phyloP scores from a whole-genome alignment of 2,888 invertebrate species.

The Sphinx pinastri region DNA sequence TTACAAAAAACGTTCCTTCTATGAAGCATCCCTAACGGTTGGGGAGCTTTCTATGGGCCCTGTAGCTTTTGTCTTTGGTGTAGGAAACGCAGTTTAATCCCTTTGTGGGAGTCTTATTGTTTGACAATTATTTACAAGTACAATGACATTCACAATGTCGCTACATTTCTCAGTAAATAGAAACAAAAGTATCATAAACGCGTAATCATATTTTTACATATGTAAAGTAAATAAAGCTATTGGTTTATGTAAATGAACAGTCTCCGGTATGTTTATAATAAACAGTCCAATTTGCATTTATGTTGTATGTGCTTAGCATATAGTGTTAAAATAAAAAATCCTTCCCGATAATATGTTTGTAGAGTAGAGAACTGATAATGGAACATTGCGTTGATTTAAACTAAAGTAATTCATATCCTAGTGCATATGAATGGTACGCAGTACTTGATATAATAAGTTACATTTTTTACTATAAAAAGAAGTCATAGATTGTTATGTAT shows the following conservation, averaged over 20 bases:
- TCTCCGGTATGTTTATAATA: background rate
- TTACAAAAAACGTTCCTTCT: slow-evolving; percentile 36
- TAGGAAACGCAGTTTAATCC: slow-evolving; percentile 62
- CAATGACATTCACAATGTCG: background rate
- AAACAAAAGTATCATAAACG: background rate
- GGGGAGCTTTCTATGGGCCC: slow-evolving; percentile 72
- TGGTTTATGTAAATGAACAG: background rate
- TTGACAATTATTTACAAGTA: slow-evolving; percentile 12
- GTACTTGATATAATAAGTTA: too few species aligned
- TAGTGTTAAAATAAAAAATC: background rate
- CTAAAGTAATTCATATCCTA: too few species aligned
- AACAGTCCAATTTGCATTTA: background rate
- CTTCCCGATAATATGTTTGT: background rate
- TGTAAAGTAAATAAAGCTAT: background rate
- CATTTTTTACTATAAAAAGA: too few species aligned
- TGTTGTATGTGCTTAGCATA: background rate
- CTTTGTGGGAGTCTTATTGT: slow-evolving; percentile 37
- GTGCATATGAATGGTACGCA: too few species aligned
- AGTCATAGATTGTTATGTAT: too few species aligned
- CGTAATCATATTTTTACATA: background rate
- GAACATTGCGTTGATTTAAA: background rate
- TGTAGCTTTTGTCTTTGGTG: slow-evolving; percentile 71
- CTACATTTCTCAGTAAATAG: background rate
- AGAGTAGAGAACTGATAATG: background rate
- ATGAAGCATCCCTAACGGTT: slow-evolving; percentile 60